Conservation (phyloP, 2,113 vertebrate species). For the Daboia siamensis region DNA sequence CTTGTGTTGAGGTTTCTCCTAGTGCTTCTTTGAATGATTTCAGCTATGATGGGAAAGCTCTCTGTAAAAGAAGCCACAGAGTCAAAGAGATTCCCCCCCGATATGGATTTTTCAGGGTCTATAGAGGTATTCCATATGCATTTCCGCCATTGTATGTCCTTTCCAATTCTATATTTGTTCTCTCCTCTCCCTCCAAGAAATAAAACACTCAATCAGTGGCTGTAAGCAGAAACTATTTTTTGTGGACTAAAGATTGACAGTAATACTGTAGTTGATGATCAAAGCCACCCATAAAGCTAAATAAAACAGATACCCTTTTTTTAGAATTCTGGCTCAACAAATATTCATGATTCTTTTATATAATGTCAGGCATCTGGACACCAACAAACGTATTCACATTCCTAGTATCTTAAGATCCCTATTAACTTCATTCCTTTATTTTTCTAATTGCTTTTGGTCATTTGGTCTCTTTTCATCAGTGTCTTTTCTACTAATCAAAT, state of each 20-base stretch:
- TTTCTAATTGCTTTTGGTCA: neutral
- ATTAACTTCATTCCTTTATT: neutral
- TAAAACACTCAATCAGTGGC: neutral
- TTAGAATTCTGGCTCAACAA: neutral
- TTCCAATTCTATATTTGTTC: neutral
- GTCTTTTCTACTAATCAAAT: neutral
- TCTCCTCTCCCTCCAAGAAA: neutral
- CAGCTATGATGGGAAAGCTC: neutral
- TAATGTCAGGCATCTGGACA: neutral
- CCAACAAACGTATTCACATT: neutral
- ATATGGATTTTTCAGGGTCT: neutral
- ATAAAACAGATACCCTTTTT: neutral
- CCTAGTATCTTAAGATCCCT: neutral
- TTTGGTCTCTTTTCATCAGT: neutral
- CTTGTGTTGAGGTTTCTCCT: neutral
- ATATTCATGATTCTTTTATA: neutral
- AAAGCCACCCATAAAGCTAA: neutral
- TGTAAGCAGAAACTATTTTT: neutral
- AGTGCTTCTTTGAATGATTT: neutral
- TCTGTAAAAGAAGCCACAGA: neutral
- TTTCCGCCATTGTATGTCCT: neutral
- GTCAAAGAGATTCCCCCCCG: neutral
- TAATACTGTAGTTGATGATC: neutral
- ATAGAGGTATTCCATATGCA: neutral
- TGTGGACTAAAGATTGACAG: neutral